Conservation (phyloP, 2,797 vertebrate species). For the Paratrypauchen microcephalus region DNA sequence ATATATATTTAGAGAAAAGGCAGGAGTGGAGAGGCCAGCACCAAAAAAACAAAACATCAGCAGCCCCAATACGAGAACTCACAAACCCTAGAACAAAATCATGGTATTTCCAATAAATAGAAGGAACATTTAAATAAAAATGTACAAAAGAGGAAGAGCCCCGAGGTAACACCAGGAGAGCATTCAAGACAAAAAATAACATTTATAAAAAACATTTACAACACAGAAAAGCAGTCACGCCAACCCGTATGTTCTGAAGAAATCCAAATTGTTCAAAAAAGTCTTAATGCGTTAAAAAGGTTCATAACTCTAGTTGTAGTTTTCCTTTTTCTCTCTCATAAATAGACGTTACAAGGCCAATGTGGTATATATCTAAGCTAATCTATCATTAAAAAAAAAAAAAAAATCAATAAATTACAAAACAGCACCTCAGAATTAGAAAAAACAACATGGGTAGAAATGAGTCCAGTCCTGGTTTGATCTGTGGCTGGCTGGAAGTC, state of each 20-base stretch:
- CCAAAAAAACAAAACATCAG: slow-evolving; percentile 39
- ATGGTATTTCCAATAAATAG: slow-evolving; percentile 84
- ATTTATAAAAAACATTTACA: slow-evolving; percentile 73
- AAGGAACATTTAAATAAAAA: slow-evolving; percentile 78
- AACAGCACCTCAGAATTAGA: slow-evolving; percentile 71
- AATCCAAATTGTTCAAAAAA: slow-evolving; percentile 76
- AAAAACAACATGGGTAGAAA: slow-evolving; percentile 80
- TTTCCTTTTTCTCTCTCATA: slow-evolving; percentile 81
- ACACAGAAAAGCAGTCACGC: slow-evolving; percentile 69
- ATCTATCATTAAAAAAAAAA: slow-evolving; percentile 82
- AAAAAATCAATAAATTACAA: slow-evolving; percentile 79
- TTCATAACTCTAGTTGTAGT: slow-evolving; percentile 86
- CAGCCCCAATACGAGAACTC: slow-evolving; percentile 52
- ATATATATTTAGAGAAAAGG: slow-evolving; percentile 69
- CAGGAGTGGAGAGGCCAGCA: slow-evolving; percentile 66
- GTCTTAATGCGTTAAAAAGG: slow-evolving; percentile 88
- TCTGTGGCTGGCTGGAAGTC: slow-evolving; percentile 63
- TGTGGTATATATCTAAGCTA: slow-evolving; percentile 86
- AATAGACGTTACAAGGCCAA: slow-evolving; percentile 86
- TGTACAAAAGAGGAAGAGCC: slow-evolving; percentile 50
- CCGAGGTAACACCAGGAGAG: slow-evolving; percentile 64
- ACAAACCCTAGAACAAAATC: slow-evolving; percentile 43
- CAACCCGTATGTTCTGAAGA: slow-evolving; percentile 87
- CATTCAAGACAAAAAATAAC: slow-evolving; percentile 34
- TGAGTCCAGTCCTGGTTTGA: slow-evolving; percentile 67